These are phyloP conservation scores for Microcebus murinus DNA, from an alignment of 2,113 vertebrate genomes.

Conservation along the genomic window DNA sequence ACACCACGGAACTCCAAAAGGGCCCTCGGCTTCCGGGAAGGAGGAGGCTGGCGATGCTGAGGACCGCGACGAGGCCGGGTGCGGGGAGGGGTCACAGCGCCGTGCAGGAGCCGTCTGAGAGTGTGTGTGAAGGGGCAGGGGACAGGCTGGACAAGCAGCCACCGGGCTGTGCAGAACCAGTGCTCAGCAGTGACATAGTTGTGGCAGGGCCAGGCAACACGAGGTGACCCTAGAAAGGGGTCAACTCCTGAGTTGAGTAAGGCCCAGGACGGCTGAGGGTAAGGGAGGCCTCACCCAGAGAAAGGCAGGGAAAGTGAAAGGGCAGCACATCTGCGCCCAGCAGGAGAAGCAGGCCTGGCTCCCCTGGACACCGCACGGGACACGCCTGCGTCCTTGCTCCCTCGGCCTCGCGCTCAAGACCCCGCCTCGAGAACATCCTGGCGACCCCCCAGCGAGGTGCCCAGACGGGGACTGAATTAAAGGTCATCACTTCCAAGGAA, in stretches of 20 bases:
- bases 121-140: accelerated
- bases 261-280: neutral
- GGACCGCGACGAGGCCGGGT: neutral
- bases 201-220: neutral
- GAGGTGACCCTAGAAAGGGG: neutral
- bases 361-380: neutral
- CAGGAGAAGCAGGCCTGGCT: accelerated
- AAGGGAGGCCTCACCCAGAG: neutral
- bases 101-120: accelerated
- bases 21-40: neutral
- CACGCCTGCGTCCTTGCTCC: neutral
- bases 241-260: neutral
- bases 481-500: neutral
- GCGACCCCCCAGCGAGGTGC: neutral
- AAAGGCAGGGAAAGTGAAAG: neutral
- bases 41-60: neutral
- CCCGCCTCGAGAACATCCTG: neutral
- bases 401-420: neutral
- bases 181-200: neutral
- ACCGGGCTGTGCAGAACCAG: accelerated
- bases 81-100: accelerated
- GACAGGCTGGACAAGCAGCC: neutral
- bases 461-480: neutral
- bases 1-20: neutral
- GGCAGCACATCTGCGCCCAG: accelerated